Base-by-base conservation (phyloP, 2,888 invertebrate genomes). In the Dolomedes plantarius region DNA sequence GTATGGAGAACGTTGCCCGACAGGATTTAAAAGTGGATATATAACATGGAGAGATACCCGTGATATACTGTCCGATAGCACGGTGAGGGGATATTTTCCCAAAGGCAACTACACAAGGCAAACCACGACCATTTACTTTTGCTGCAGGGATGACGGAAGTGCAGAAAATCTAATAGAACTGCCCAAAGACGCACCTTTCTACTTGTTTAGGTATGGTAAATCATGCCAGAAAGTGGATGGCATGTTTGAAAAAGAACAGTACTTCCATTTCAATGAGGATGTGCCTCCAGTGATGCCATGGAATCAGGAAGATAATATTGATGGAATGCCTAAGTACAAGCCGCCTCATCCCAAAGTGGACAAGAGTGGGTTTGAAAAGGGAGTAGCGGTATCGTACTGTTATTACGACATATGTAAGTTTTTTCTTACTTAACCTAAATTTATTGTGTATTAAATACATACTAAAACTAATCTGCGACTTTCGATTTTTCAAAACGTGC, bases 371-470 rank as follows among this genome's bases (percentile, higher is more conserved):
- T 90, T 89, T 79, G 89, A 90, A 32, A 89, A 88, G 41, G 90
- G 89, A 28, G 87, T 90, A 19, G 85, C 89, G 6, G 62, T 90
- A 3, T 89, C 88, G 69, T 90, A 89, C 72, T 90, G 90, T 39
- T 90, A 90, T 72, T 90, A 90, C 67, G 90, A 90, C 72, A 89
- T 90, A 32, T 87, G 89, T 89, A 87, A 87, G 89, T 88, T 11
- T 7, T 11, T 56, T 46, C 46, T 16, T 36, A 36, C 36, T 36
- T 36, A n/a, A n/a, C n/a, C n/a, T n/a, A n/a, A n/a, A n/a, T n/a
- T n/a, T n/a, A n/a, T n/a, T n/a, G n/a, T n/a, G n/a, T n/a, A n/a
- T n/a, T n/a, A n/a, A n/a, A n/a, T n/a, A n/a, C n/a, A n/a, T n/a
- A n/a, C n/a, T n/a, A n/a, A n/a, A n/a, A n/a, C n/a, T n/a, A n/a